phyloP scores from a whole-genome alignment of 2,888 invertebrate genomes.

The Autographa gamma region DNA sequence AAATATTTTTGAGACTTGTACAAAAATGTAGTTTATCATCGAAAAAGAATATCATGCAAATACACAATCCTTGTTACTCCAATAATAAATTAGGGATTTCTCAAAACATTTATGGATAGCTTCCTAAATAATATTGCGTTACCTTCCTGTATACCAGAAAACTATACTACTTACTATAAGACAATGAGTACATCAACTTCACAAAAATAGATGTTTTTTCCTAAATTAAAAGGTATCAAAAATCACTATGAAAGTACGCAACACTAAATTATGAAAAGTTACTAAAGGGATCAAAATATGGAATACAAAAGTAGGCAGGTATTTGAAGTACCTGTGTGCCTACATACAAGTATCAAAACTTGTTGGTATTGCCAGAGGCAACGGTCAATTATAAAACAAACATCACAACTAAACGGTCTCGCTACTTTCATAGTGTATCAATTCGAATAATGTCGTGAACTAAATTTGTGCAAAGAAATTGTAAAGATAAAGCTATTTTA shows the following conservation, averaged over 20 bases:
- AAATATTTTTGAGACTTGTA: conserved; percentile 59
- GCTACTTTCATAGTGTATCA: conserved; percentile 13
- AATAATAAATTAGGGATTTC: conserved; percentile 6
- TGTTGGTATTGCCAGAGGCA: neutral
- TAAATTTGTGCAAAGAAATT: conserved; percentile 41
- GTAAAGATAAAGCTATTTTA: conserved; percentile 40
- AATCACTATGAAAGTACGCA: conserved; percentile 5
- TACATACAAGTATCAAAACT: neutral
- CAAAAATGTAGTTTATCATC: conserved; percentile 42
- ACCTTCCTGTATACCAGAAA: neutral
- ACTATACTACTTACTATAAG: too few relatives aligned
- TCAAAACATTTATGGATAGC: neutral
- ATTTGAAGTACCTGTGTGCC: neutral
- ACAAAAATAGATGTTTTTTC: neutral
- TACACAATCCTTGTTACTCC: conserved; percentile 16
- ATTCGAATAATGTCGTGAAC: conserved; percentile 26
- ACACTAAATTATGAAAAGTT: neutral
- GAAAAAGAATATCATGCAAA: conserved; percentile 24
- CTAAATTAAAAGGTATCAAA: neutral
- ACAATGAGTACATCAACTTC: neutral
- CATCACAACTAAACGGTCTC: conserved; percentile 21
- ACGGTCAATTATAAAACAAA: neutral
- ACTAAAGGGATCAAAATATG: neutral
- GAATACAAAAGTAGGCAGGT: neutral
- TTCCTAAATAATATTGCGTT: neutral